Percentiles rank a stretch among this genome's conserved stretches.
Evolutionary conservation across 2,113 vertebrate genomes (phyloP).

Genomic region (Semnornis frantzii): DNA sequence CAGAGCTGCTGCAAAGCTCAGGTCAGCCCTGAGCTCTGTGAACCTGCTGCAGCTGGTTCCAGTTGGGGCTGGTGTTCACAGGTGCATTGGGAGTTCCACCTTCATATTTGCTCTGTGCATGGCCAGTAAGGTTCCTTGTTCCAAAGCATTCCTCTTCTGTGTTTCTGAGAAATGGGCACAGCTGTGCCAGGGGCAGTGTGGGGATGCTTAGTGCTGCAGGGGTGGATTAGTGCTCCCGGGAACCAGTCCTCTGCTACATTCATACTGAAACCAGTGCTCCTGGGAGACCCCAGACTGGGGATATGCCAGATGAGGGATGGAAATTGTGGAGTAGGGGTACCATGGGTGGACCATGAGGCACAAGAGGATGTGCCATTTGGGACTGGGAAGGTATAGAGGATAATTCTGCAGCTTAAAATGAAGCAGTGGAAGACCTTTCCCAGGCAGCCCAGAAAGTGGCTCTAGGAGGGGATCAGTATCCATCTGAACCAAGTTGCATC

Average conservation of each 20-base stretch:
- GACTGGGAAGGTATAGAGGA: neutral
- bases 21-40: neutral
- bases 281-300: fast-evolving
- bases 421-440: neutral
- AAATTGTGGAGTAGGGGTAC: neutral
- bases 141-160: neutral
- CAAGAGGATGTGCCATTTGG: neutral
- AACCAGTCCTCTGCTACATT: neutral
- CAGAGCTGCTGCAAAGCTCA: neutral
- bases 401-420: neutral
- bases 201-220: neutral
- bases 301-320: neutral
- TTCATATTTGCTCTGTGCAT: fast-evolving
- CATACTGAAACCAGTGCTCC: fast-evolving
- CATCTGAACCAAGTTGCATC: neutral
- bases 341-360: fast-evolving
- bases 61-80: neutral
- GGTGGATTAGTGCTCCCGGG: neutral
- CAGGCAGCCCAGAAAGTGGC: neutral
- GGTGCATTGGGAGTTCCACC: neutral
- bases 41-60: neutral
- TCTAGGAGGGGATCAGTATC: fast-evolving
- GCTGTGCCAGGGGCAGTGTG: fast-evolving
- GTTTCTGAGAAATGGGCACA: neutral
- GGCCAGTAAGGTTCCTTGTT: neutral